Evolutionary conservation across 2,113 vertebrate genomes (phyloP).

Genomic region (Hippocampus abdominalis): DNA sequence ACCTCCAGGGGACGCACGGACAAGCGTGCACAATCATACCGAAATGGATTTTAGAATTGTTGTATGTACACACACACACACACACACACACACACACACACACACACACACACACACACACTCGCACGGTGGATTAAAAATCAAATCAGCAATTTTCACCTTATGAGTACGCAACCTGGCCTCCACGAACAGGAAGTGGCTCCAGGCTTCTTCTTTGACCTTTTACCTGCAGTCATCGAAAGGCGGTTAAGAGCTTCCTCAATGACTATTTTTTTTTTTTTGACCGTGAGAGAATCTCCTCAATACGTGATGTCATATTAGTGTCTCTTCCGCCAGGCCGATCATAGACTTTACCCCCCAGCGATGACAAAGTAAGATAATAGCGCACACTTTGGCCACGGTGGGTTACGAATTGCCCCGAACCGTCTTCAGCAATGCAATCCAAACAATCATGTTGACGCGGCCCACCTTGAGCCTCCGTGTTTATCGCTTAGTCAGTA

Average conservation of each 20-base stretch:
- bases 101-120: background rate
- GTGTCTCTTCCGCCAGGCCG: background rate
- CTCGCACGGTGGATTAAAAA: constrained; percentile 21
- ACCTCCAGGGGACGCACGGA: constrained; percentile 49
- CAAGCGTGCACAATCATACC: constrained; percentile 7
- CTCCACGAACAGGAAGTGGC: constrained; percentile 15
- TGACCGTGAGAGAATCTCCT: background rate
- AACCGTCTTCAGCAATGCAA: constrained; percentile 30
- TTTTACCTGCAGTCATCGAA: constrained; percentile 6
- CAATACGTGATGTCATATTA: constrained; percentile 1
- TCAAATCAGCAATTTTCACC: constrained; percentile 45
- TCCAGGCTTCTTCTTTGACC: constrained; percentile 11
- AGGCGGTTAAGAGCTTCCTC: constrained; percentile 9
- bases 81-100: too few species aligned
- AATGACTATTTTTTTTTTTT: constrained; percentile 2
- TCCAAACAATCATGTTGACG: constrained; percentile 57
- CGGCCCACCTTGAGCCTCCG: constrained; percentile 63
- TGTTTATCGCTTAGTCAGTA: constrained; percentile 65
- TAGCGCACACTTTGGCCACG: constrained; percentile 28
- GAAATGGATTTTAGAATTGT: constrained; percentile 43
- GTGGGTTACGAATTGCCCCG: constrained; percentile 41
- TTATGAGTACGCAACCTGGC: constrained; percentile 20
- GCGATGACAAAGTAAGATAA: too few species aligned
- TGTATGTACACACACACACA: constrained; percentile 19
- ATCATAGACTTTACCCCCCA: background rate